phyloP scores from a whole-genome alignment of 2,797 vertebrate species.

The Synaphobranchus kaupii region DNA sequence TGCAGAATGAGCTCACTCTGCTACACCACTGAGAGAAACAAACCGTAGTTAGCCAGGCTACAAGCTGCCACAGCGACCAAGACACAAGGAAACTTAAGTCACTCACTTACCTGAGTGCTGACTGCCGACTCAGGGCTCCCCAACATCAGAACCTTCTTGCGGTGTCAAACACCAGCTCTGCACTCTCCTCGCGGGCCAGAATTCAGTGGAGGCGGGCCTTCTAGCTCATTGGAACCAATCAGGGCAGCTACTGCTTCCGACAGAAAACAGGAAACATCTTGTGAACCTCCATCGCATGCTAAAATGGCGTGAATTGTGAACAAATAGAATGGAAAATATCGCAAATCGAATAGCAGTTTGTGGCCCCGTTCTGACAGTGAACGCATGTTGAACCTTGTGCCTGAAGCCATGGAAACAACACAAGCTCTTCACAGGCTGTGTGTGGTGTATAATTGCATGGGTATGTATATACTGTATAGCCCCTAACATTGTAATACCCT shows the following conservation, averaged over 20 bases:
- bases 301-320: background rate
- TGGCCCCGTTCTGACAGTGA: background rate
- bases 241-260: background rate
- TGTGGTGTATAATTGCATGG: too few relatives aligned
- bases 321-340: background rate
- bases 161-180: conserved; percentile 10
- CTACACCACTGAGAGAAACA: background rate
- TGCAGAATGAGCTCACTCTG: background rate
- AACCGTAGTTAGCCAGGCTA: too few relatives aligned
- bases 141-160: conserved; percentile 17
- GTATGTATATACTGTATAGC: too few relatives aligned
- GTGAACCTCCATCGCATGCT: background rate
- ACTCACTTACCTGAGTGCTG: conserved; percentile 28
- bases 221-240: conserved; percentile 11
- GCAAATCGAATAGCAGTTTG: background rate
- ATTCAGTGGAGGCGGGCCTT: background rate
- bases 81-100: background rate
- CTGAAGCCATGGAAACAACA: background rate
- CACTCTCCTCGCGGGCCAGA: background rate
- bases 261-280: conserved; percentile 1
- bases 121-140: conserved; percentile 3
- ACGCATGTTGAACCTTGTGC: background rate
- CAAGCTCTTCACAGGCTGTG: background rate
- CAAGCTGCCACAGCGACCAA: background rate
- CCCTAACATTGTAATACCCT: too few relatives aligned